These are phyloP conservation scores for Tadarida brasiliensis DNA, from an alignment of 2,797 vertebrate genomes.

Conservation along the genomic window DNA sequence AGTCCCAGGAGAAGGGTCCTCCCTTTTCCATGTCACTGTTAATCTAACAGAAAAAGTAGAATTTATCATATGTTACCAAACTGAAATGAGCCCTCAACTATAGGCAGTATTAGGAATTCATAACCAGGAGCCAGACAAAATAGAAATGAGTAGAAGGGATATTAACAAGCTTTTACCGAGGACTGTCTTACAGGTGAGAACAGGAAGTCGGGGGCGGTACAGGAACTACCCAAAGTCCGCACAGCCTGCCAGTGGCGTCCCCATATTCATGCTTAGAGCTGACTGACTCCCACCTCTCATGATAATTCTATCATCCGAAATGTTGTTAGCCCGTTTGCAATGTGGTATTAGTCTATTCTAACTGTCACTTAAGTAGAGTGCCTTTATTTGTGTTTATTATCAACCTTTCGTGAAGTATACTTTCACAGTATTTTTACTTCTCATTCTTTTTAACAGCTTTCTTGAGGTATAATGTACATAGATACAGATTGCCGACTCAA, in stretches of 20 bases:
- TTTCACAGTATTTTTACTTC: constrained; percentile 6
- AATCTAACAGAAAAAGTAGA: constrained; percentile 16
- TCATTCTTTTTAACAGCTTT: constrained; percentile 27
- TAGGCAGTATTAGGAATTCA: background rate
- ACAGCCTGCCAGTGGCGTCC: background rate
- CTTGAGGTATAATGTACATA: background rate
- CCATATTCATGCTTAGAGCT: background rate
- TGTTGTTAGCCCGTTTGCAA: background rate
- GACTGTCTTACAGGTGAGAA: background rate
- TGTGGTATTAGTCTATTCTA: background rate
- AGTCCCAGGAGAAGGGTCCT: background rate
- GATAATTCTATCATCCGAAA: background rate
- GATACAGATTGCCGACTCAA: background rate
- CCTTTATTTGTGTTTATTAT: constrained; percentile 40
- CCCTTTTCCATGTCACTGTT: background rate
- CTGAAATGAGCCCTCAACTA: background rate
- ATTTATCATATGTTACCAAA: background rate
- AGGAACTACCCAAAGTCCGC: background rate
- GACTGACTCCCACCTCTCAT: background rate
- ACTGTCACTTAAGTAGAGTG: background rate
- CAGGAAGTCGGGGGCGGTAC: background rate
- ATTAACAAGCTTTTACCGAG: background rate
- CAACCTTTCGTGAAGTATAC: background rate
- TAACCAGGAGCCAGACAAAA: background rate
- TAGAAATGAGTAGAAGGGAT: background rate